Percentiles rank a stretch among this genome's conserved stretches.
phyloP scores from a whole-genome alignment of 2,113 vertebrate genomes.

The Gallinago media region DNA sequence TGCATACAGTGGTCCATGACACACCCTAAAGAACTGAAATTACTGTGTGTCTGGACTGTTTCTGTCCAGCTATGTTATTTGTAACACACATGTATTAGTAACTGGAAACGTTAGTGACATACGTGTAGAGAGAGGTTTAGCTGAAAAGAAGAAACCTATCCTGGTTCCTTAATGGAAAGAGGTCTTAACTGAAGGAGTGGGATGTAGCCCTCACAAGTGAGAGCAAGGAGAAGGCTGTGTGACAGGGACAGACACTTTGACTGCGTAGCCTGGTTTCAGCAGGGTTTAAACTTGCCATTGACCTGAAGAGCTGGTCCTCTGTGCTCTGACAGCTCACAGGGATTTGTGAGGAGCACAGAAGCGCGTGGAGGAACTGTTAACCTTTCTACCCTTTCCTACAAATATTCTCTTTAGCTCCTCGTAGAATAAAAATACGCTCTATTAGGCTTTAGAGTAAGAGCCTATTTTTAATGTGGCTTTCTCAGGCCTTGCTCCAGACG shows the following conservation, averaged over 20 bases:
- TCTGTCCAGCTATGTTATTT: not conserved
- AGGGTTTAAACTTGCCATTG: not conserved
- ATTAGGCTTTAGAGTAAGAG: not conserved
- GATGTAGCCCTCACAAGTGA: not conserved
- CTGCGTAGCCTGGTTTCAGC: not conserved
- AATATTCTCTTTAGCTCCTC: not conserved
- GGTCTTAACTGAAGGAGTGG: not conserved
- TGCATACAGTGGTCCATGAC: not conserved
- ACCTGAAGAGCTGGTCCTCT: not conserved
- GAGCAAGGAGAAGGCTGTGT: not conserved
- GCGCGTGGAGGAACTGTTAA: not conserved
- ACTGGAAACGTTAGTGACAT: not conserved
- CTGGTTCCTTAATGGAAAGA: not conserved
- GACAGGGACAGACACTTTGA: not conserved
- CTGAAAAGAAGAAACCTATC: not conserved
- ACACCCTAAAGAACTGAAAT: not conserved
- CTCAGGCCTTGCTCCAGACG: not conserved
- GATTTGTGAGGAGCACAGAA: not conserved
- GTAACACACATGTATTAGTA: not conserved
- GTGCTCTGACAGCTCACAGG: not conserved
- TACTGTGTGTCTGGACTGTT: not conserved
- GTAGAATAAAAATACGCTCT: not conserved
- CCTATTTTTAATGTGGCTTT: not conserved
- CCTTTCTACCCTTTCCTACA: conserved; percentile 1
- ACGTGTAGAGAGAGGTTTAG: not conserved